A percentile compares a stretch with the other conserved stretches of the same genome.
Evolutionary conservation across 2,797 vertebrate species (phyloP).

Genomic region (Sylvia borin): DNA sequence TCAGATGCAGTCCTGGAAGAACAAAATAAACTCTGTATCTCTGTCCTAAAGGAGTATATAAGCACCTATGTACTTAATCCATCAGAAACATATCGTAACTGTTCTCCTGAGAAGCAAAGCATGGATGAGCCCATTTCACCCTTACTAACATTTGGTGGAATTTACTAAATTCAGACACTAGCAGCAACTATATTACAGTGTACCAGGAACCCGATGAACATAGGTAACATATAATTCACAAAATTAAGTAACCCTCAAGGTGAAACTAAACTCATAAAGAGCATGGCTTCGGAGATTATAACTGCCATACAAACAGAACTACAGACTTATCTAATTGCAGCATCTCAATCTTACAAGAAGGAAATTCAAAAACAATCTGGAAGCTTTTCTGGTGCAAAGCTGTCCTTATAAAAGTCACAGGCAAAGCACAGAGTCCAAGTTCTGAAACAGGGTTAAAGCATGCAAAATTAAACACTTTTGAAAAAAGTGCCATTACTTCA

Average conservation of each 20-base stretch:
- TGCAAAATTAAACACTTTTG: background rate
- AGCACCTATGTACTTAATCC: background rate
- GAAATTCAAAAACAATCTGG: background rate
- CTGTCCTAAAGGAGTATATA: background rate
- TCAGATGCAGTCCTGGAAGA: background rate
- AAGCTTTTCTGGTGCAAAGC: background rate
- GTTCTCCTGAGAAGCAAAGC: background rate
- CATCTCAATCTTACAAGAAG: background rate
- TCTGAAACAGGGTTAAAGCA: background rate
- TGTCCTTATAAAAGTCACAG: background rate
- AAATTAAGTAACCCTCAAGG: background rate
- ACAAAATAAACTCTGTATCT: background rate
- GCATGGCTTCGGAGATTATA: background rate
- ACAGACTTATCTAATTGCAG: background rate
- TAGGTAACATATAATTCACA: background rate
- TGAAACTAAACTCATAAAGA: background rate
- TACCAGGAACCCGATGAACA: background rate
- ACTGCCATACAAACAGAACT: background rate
- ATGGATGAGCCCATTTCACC: background rate
- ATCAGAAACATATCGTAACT: background rate
- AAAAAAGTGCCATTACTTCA: background rate
- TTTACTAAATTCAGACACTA: background rate
- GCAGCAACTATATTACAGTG: background rate
- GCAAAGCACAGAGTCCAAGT: background rate
- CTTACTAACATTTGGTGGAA: background rate